phyloP scores from a whole-genome alignment of 1,140 invertebrate genomes.

The Drosophila orosa region DNA sequence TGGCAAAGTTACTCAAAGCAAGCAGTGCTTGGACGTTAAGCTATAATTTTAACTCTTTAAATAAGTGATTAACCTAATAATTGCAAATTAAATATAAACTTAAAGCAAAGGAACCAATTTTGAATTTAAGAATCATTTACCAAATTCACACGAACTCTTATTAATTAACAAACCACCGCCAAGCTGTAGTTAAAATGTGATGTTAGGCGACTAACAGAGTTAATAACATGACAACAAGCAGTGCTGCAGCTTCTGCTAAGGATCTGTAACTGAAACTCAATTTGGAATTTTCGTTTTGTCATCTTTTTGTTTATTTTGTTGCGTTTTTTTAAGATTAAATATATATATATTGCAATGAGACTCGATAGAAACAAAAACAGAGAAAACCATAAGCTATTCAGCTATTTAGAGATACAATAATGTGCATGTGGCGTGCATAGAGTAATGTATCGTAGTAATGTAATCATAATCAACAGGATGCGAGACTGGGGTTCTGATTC shows the following conservation, averaged over 20 bases:
- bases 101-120: neutral
- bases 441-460: conserved; percentile 35
- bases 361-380: conserved; percentile 46
- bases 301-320: conserved; percentile 61
- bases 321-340: conserved; percentile 39
- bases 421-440: conserved; percentile 69
- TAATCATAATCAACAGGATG: conserved; percentile 66
- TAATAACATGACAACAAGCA: conserved; percentile 58
- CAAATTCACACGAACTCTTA: neutral
- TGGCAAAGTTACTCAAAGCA: neutral
- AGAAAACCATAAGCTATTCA: conserved; percentile 49
- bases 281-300: conserved; percentile 36
- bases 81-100: neutral
- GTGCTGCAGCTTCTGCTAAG: conserved; percentile 11
- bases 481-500: conserved; percentile 45
- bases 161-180: conserved; percentile 8
- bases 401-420: conserved; percentile 47
- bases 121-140: neutral
- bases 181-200: conserved; percentile 27
- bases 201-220: conserved; percentile 49
- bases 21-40: conserved; percentile 6
- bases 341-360: conserved; percentile 59
- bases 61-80: neutral
- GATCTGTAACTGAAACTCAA: conserved; percentile 27
- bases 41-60: neutral